Base-by-base conservation (phyloP, 2,113 vertebrate species). In the Theropithecus gelada region DNA sequence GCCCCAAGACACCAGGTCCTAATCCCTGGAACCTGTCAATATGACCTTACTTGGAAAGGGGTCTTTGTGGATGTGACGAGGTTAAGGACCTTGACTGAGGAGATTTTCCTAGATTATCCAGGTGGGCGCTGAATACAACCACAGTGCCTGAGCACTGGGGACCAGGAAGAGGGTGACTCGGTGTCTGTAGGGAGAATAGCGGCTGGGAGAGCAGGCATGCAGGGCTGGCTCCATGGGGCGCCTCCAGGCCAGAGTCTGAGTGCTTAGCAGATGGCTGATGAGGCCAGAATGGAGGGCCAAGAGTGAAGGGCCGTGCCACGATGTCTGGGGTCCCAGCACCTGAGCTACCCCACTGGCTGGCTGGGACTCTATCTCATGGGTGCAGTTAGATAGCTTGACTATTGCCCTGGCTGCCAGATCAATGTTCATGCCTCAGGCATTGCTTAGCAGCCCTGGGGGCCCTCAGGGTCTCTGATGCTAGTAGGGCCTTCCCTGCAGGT, bases 401-500 rank as follows among this genome's bases (percentile, higher is more conserved):
- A 14, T 25, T 5, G 0, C 38, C 57, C 32, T 16, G 13, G 4
- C 79, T 11, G 2, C 8, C 35, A 20, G 66, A 22, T 1, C 17
- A 3, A 3, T 8, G 22, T 48, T 83, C 1, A 52, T 0, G 0
- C 23, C 40, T 9, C 0, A 5, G n/a, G 17, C 17, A 5, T 22
- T 10, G 32, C 4, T 45, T 17, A 23, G 40, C 30, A 48, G 64
- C 38, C 61, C 18, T 17, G 3, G 80, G 9, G 57, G 40, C 7
- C 16, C 43, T 45, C 3, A 10, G 20, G 73, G 64, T 35, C 8
- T 5, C 14, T 0, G 1, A 13, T 20, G 50, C 20, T 5, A 3
- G 32, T 0, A 30, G 32, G 55, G 30, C 20, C 35, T 48, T 30
- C 59, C 22, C 78, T 80, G 16, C 27, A 20, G 27, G 40, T 11